Evolutionary conservation across 2,888 invertebrate species (phyloP), one percentile per base, ranked within the genome.

Genomic region (Colostygia pectinataria): DNA sequence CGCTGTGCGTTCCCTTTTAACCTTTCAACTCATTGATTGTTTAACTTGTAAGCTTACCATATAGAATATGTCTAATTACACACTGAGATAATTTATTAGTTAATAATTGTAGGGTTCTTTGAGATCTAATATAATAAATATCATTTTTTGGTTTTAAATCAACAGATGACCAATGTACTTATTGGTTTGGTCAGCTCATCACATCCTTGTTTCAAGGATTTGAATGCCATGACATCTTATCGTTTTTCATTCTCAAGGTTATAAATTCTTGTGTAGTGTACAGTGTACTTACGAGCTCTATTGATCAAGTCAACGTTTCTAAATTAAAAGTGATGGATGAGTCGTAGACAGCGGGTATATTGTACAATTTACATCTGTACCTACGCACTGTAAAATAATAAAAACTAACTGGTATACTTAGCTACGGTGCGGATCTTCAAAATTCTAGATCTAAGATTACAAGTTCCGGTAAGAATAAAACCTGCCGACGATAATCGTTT

Each of bases 11-110:
- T 57, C 38, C 47, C 42, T 42, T 47, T 39, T 53, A 56, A 60
- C 57, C 60, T 56, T 51, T 53, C 52, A 57, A 57, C 52, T 57
- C 37, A 33, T n/a, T 42, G 40, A 41, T 46, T 38, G 37, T 32
- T 33, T 46, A 27, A 39, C 36, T 39, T 50, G 32, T 37, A 46
- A 29, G 37, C 38, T 46, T 52, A 38, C 37, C 38, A 46, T 37
- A 15, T 42, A 42, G n/a, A 49, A 33, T 24, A 20, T 20, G 20
- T 20, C 6, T 20, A 20, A 6, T 20, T 20, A 20, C 20, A 20
- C 20, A 33, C 12, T 32, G 4, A 33, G 24, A 24, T 40, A 32
- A 41, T 47, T 37, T 42, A 48, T 32, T 48, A 10, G n/a, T n/a
- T n/a, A 32, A 31, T 48, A 36, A 42, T 42, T 23, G 8, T 14